Conservation (phyloP, 2,797 vertebrate species). For the Gadopsis marmoratus region DNA sequence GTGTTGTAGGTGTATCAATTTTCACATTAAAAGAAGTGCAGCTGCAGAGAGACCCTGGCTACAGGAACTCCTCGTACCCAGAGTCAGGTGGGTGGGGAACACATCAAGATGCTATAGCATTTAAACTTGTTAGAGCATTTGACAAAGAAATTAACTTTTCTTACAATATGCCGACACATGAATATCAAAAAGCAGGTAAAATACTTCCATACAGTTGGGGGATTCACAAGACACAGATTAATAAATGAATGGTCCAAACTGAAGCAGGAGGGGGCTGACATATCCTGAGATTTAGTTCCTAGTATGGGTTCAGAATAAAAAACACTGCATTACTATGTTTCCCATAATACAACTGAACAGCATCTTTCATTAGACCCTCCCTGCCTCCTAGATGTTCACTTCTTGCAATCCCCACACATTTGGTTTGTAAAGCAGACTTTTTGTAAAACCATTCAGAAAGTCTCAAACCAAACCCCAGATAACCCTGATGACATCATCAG, state of each 20-base stretch:
- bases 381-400: background rate
- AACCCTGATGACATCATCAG: background rate
- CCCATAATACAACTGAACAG: constrained; percentile 18
- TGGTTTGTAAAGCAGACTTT: background rate
- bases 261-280: background rate
- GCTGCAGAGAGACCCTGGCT: constrained; percentile 98
- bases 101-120: background rate
- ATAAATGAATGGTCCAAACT: background rate
- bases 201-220: background rate
- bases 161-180: background rate
- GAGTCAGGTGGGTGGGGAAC: constrained; percentile 89
- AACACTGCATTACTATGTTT: constrained; percentile 8
- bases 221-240: background rate
- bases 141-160: background rate
- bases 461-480: background rate
- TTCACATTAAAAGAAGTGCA: constrained; percentile 99
- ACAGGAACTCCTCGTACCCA: constrained; percentile 95
- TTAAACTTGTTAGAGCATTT: background rate
- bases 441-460: background rate
- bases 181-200: background rate
- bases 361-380: background rate
- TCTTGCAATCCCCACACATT: too few species aligned
- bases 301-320: background rate
- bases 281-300: background rate
- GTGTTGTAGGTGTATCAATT: constrained; percentile 91